Base-by-base conservation (phyloP, 1,140 invertebrate species). In the Eulimnadia texana region DNA sequence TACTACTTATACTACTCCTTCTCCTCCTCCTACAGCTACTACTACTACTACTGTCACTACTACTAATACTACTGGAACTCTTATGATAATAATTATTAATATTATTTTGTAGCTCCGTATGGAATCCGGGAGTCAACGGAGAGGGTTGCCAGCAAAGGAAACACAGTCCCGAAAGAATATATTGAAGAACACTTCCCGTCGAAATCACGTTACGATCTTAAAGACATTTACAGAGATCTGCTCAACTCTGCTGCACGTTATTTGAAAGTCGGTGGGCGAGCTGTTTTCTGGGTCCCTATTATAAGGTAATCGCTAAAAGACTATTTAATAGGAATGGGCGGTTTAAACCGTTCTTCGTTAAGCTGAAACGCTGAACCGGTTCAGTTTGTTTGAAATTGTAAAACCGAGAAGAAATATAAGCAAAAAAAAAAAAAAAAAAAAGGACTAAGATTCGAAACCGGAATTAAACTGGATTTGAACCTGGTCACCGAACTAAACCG, bases 221-320 rank as follows among this genome's bases (percentile, higher is more conserved):
- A 81, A 2, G 81, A 90, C 64, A 83, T 97, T 42, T 89, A 86
- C 67, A 76, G 74, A 53, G 93, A 97, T 76, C 72, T 98, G 22
- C 73, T 98, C 13, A 76, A 80, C 64, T 93, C 96, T 74, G 80
- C 88, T 3, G 84, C 84, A 0, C 79, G 76, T 63, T 83, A 88
- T 76, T 77, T 98, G 47, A 80, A 76, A 66, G 61, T 90, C 2
- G 79, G 82, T 28, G 85, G 90, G 0, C 74, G 87, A 66, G 74
- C 97, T 16, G 90, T 95, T 0, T 93, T 84, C 75, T 97, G 93
- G 93, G 82, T 93, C 68, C 94, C 94, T 55, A 76, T 93, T 57
- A 85, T 85, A 63, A 81, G 84, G 85, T 86, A 74, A 22, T n/a
- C 47, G 6, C 19, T 50, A n/a, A 20, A 23, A 60, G 19, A 23